Conservation (phyloP, 53 echinoderm and acorn worm genomes). For the Stichopus horrens region DNA sequence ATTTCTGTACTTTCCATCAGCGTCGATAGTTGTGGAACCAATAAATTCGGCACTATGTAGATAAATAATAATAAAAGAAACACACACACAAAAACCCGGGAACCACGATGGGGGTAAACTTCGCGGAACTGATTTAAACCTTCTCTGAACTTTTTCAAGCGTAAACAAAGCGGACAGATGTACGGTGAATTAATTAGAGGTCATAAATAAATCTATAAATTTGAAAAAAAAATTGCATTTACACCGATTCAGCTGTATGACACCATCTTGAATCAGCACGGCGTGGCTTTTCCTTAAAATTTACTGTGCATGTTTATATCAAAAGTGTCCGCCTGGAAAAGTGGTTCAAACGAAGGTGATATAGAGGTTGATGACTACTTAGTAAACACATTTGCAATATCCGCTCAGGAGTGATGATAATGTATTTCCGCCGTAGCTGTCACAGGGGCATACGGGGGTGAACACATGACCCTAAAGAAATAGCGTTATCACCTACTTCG, state of each 20-base stretch:
- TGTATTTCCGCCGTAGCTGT: not conserved
- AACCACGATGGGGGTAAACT: not conserved
- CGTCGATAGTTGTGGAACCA: not conserved
- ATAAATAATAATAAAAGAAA: not conserved
- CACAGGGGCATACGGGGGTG: not conserved
- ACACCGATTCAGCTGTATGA: constrained; percentile 32
- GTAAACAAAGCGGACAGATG: constrained; percentile 10
- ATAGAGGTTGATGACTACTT: not conserved
- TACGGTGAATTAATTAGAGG: constrained; percentile 39
- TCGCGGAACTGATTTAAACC: constrained; percentile 18
- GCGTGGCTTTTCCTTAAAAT: not conserved
- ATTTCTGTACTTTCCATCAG: not conserved
- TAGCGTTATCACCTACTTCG: no score
- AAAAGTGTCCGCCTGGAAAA: not conserved
- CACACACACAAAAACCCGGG: not conserved
- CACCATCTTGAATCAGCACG: constrained; percentile 2
- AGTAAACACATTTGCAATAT: constrained; percentile 7
- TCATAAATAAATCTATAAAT: constrained; percentile 16
- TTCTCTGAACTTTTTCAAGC: not conserved
- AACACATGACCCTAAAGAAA: no score
- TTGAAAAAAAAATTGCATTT: not conserved
- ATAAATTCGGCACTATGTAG: not conserved
- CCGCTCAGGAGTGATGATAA: not conserved
- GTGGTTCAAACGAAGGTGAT: not conserved
- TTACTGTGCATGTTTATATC: not conserved